Evolutionary conservation across 2,113 vertebrate species (phyloP).

Genomic region (Argyrosomus japonicus): DNA sequence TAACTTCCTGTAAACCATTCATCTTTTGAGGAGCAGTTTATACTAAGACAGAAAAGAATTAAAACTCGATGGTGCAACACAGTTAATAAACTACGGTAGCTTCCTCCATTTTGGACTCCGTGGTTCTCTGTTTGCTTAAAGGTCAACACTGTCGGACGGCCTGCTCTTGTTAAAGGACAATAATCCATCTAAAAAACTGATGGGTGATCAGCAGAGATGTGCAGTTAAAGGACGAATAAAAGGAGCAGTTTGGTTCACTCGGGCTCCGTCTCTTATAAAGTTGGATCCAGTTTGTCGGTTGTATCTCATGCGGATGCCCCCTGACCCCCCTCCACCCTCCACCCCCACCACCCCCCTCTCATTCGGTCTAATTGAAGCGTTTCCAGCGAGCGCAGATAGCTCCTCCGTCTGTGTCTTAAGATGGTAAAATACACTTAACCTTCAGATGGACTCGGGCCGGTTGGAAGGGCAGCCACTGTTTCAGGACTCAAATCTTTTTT

Average conservation of each 20-base stretch:
- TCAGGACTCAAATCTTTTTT: constrained; percentile 71
- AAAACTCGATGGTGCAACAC: neutral
- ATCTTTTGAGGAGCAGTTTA: neutral
- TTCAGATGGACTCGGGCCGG: constrained; percentile 65
- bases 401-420: constrained; percentile 70
- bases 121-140: neutral
- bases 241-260: neutral
- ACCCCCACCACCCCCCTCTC: neutral
- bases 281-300: constrained; percentile 30
- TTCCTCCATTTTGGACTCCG: neutral
- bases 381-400: constrained; percentile 63
- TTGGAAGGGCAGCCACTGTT: constrained; percentile 66
- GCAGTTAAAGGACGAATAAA: constrained; percentile 2
- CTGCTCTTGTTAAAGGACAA: neutral
- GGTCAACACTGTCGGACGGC: neutral
- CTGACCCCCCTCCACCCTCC: neutral
- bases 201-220: neutral
- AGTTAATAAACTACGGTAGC: neutral
- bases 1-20: too few relatives aligned
- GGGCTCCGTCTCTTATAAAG: constrained; percentile 2
- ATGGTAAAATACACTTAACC: constrained; percentile 79
- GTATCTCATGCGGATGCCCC: constrained; percentile 20
- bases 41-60: neutral
- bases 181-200: neutral
- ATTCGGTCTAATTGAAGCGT: constrained; percentile 52